Evolutionary conservation across 2,113 vertebrate species (phyloP), one percentile per base, ranked within the genome.

Genomic region (Chinchilla lanigera): DNA sequence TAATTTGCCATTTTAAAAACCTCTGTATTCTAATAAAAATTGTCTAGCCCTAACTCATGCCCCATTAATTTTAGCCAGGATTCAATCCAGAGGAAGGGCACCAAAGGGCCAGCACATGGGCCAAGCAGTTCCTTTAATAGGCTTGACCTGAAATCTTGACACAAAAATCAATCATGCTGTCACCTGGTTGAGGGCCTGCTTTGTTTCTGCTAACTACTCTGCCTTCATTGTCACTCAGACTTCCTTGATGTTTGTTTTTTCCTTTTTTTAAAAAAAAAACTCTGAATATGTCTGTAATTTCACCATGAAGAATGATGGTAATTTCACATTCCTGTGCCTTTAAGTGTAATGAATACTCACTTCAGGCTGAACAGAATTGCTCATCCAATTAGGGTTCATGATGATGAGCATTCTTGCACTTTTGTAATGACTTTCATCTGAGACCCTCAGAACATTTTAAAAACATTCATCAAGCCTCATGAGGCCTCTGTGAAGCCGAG

Each of bases 131-230:
- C 65, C 81, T 52, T 90, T 83, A n/a, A 65, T 33, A 60, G 60
- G 44, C 81, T 80, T 80, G 65, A 67, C 71, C 56, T 56, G 54
- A 90, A 94, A 89, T 30, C 56, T 26, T 89, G 80, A 52, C 30
- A 17, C 41, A 54, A 81, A 88, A 92, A 78, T 88, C 56, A 80
- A 90, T 82, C 81, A 50, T 26, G 58, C 4, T 41, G 41, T 95
- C 54, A 61, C 19, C 14, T 86, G 61, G 44, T 38, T 17, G 41
- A 69, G 47, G 60, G 38, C 44, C 73, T 63, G 35, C 41, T 83
- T 83, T 95, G 54, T 67, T 85, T 90, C 83, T 83, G 58, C 63
- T 96, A 89, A 96, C 8, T 44, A 12, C 28, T 92, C 35, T 78
- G 60, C 61, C 88, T 73, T 86, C 58, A 19, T 38, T 78, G 65